Percentiles rank a stretch among this genome's conserved stretches.
These are phyloP conservation scores for Xylocampa areola DNA, from an alignment of 2,888 invertebrate species.

Conservation along the genomic window DNA sequence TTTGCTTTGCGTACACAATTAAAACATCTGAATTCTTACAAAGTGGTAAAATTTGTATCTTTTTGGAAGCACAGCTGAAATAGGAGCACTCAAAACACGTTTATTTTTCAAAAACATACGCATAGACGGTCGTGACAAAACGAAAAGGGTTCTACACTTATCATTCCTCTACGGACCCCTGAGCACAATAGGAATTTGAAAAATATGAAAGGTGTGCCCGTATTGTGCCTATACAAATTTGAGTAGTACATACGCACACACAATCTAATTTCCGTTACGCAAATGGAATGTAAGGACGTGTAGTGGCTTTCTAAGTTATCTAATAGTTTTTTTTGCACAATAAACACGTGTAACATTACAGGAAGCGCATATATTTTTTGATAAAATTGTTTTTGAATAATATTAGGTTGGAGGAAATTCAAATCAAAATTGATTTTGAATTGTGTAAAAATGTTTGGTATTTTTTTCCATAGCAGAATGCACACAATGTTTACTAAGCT, in stretches of 20 bases:
- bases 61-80: no score
- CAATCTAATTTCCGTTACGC: constrained; percentile 45
- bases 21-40: no score
- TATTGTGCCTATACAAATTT: constrained; percentile 27
- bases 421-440: no score
- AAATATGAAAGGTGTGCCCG: constrained; percentile 16
- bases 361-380: background rate
- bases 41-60: no score
- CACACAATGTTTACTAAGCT: background rate
- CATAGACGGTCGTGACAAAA: no score
- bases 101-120: no score
- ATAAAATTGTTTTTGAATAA: constrained; percentile 8
- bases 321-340: constrained; percentile 19
- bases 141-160: no score
- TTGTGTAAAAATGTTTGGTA: no score
- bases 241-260: constrained; percentile 15
- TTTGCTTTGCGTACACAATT: no score
- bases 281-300: constrained; percentile 38
- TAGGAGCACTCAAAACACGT: no score
- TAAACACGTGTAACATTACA: background rate
- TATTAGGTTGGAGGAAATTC: no score
- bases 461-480: no score
- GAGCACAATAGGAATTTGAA: constrained; percentile 26
- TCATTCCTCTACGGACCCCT: background rate
- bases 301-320: constrained; percentile 18